Evolutionary conservation across 92 coral and sea anemone genomes (phyloP).

Genomic region (Phenganax marumi): DNA sequence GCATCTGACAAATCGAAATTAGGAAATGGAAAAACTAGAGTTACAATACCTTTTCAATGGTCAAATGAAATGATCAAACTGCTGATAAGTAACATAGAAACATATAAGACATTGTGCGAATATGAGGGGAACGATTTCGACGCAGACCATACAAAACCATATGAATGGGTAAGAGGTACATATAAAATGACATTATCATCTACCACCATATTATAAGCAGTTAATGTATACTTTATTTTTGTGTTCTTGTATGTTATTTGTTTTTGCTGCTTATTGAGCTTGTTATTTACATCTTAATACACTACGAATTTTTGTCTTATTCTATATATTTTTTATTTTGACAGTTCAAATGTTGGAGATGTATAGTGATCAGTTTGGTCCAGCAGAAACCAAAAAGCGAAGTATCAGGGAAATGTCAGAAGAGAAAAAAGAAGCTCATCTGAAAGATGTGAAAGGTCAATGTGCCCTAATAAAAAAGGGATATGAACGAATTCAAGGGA

Average conservation of each 20-base stretch:
- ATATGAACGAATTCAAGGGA: conserved; percentile 11
- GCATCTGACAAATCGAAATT: no score
- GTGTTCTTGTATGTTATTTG: no score
- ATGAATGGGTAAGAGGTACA: not conserved
- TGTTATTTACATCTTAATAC: not conserved
- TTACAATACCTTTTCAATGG: conserved; percentile 25
- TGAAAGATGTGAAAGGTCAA: not conserved
- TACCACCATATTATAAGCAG: not conserved
- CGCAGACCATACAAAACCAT: not conserved
- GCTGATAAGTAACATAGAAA: not conserved
- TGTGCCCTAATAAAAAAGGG: conserved; percentile 15
- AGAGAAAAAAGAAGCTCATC: not conserved
- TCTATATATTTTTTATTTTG: not conserved
- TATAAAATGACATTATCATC: not conserved
- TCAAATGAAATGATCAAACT: conserved; percentile 14
- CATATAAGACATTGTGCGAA: conserved; percentile 8
- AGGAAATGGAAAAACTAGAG: no score
- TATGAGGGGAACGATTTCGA: not conserved
- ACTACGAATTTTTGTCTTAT: not conserved
- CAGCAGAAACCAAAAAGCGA: not conserved
- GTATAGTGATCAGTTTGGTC: conserved; percentile 1
- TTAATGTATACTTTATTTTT: not conserved
- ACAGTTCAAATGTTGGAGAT: not conserved
- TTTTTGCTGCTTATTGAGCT: no score
- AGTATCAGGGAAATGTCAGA: not conserved